Evolutionary conservation across 2,797 vertebrate species (phyloP).

Genomic region (Hemitrygon akajei): DNA sequence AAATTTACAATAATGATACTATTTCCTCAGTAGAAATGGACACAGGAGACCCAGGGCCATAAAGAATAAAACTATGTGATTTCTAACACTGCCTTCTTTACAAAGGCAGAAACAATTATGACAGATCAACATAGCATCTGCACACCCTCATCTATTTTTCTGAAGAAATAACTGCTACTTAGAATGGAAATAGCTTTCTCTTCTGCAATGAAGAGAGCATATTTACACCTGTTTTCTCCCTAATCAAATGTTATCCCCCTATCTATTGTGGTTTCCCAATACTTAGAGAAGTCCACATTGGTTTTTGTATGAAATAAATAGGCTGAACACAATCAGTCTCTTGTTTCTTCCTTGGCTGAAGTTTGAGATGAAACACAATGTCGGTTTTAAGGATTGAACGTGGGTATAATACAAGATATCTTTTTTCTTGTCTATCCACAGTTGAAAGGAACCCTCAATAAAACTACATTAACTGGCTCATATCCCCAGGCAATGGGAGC

Average conservation of each 20-base stretch:
- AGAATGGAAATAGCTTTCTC: not conserved
- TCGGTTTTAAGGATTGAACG: constrained; percentile 73
- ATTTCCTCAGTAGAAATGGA: not conserved
- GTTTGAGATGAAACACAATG: constrained; percentile 71
- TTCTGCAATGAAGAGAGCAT: not conserved
- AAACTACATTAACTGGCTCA: constrained; percentile 76
- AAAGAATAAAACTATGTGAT: not conserved
- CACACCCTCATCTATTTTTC: not conserved
- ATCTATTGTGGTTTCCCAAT: not conserved
- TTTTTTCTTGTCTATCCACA: constrained; percentile 67
- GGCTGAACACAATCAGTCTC: constrained; percentile 63
- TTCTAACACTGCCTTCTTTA: not conserved
- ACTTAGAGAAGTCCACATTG: not conserved
- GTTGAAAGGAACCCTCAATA: constrained; percentile 78
- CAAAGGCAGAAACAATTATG: not conserved
- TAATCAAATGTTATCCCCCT: not conserved
- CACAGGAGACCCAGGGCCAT: not conserved
- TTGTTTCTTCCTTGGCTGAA: constrained; percentile 53
- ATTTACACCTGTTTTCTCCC: constrained; percentile 3
- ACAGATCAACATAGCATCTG: not conserved
- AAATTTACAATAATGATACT: not conserved
- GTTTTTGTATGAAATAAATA: constrained; percentile 47
- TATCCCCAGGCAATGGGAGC: constrained; percentile 69
- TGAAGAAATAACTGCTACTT: not conserved
- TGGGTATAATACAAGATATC: constrained; percentile 76